Evolutionary conservation across 2,888 invertebrate species (phyloP), one percentile per base, ranked within the genome.

Genomic region (Uropetala carovei): DNA sequence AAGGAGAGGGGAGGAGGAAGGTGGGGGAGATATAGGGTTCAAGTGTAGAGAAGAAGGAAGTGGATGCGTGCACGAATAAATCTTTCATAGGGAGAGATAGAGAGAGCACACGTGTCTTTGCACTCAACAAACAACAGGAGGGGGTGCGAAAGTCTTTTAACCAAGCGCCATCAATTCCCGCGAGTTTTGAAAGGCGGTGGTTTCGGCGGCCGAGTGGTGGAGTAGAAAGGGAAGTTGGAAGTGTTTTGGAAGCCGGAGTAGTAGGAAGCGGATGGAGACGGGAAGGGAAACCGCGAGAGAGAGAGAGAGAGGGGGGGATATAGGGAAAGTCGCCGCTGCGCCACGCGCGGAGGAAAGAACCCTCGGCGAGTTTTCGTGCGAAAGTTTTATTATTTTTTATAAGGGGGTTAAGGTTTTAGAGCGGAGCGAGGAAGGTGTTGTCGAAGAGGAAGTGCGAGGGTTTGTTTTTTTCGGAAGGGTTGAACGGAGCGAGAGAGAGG

Each of bases 161-260:
- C 75, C 75, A 22, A 75, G 75, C 75, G 75, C 22, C 75, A 75
- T 75, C 75, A 75, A 75, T 75, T 75, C 75, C 75, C 75, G 75
- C 27, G 75, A n/a, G 75, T 75, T 75, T 75, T 75, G 75, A 75
- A 27, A 75, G 27, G 75, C 75, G 75, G 75, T 27, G 75, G 75
- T 75, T 68, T 68, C 18, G 18, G n/a, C 68, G 68, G 68, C 43
- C 43, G 5, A 43, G 43, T 43, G 68, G 22, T 9, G 75, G 75
- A 75, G 75, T 13, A 22, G 22, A 75, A 43, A 43, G 43, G 43
- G 43, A 43, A 43, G 43, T 43, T 43, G 43, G 43, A 43, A 43
- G 43, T 43, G 43, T 43, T 43, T n/a, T 75, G 75, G 27, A 27
- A 75, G 75, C 75, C 13, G 75, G 75, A 75, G 75, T 22, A 27